phyloP scores from a whole-genome alignment of 53 echinoderm and acorn worm species.

The Stichopus horrens region DNA sequence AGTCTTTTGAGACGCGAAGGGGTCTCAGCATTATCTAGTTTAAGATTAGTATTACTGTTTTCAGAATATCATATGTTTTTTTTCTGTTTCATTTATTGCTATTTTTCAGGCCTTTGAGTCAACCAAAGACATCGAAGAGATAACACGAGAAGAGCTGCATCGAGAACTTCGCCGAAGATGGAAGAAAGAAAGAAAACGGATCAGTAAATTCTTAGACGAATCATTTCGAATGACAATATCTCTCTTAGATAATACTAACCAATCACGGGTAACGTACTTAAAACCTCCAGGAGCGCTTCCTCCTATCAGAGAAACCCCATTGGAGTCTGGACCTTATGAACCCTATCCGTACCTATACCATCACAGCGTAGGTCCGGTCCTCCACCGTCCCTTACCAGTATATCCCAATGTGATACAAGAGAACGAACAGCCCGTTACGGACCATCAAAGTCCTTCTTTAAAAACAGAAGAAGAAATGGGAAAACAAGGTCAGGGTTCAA shows the following conservation, averaged over 20 bases:
- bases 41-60: too few species aligned
- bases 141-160: background rate
- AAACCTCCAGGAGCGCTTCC: background rate
- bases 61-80: too few species aligned
- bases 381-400: background rate
- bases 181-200: constrained; percentile 51
- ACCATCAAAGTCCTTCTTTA: background rate
- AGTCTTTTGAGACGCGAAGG: too few species aligned
- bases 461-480: background rate
- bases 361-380: constrained; percentile 1
- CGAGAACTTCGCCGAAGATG: constrained; percentile 48
- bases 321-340: background rate
- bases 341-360: constrained; percentile 14
- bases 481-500: background rate
- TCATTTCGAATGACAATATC: constrained; percentile 45
- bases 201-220: constrained; percentile 54
- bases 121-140: background rate
- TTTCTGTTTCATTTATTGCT: too few species aligned
- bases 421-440: too few species aligned
- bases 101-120: too few species aligned
- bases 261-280: background rate
- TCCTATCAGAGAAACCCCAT: constrained; percentile 5
- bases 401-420: background rate
- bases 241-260: constrained; percentile 15
- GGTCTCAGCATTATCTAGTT: too few species aligned